phyloP scores from a whole-genome alignment of 2,888 invertebrate species.

The Torymus texanus region DNA sequence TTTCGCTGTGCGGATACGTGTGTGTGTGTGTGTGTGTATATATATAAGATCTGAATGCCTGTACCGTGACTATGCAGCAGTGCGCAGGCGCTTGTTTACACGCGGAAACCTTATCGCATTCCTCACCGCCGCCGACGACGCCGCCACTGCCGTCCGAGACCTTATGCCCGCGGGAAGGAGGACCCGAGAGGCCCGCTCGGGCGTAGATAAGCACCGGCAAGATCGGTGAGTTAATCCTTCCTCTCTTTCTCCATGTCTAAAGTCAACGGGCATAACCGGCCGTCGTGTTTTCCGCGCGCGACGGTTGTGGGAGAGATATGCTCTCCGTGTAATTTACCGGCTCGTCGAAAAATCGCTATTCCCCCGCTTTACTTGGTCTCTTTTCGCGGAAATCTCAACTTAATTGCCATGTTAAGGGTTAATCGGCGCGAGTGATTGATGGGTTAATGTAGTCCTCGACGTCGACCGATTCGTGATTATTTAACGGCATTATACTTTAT shows the following conservation, averaged over 20 bases:
- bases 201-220: slow-evolving; percentile 14
- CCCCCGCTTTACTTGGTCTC: background rate
- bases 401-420: slow-evolving; percentile 23
- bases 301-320: slow-evolving; percentile 10
- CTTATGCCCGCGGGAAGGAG: background rate
- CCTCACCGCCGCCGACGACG: slow-evolving; percentile 10
- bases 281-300: slow-evolving; percentile 23
- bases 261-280: slow-evolving; percentile 13
- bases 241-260: background rate
- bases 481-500: background rate
- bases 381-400: slow-evolving; percentile 8
- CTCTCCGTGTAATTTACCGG: slow-evolving; percentile 26
- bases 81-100: background rate
- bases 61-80: too few relatives aligned
- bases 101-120: slow-evolving; percentile 52
- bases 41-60: too few relatives aligned
- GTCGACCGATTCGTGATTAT: slow-evolving; percentile 16
- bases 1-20: too few relatives aligned
- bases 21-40: too few relatives aligned
- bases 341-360: background rate
- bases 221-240: background rate
- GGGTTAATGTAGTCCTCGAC: slow-evolving; percentile 1
- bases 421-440: background rate
- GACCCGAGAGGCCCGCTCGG: background rate
- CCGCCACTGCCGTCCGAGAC: background rate